Evolutionary conservation across 2,113 vertebrate genomes (phyloP).

Genomic region (Motacilla alba): DNA sequence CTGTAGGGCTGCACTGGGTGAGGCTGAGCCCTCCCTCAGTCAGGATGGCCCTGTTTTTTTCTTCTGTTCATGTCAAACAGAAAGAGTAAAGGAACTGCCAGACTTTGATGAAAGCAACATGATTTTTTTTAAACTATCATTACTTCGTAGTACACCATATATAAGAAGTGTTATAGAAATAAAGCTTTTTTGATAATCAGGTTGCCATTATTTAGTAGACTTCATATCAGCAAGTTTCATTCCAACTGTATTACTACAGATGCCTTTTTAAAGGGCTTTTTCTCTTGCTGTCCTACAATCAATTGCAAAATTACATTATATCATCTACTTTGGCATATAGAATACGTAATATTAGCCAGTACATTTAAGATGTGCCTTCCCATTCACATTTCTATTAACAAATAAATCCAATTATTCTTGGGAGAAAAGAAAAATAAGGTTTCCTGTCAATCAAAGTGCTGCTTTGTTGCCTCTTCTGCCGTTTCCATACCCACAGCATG

Average conservation of each 20-base stretch:
- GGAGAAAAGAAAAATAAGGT: background rate
- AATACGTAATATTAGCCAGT: background rate
- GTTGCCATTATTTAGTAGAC: background rate
- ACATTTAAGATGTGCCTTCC: background rate
- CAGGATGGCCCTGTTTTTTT: background rate
- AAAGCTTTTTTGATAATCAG: constrained; percentile 50
- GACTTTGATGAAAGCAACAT: background rate
- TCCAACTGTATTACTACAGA: background rate
- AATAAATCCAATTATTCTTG: background rate
- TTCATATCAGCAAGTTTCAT: background rate
- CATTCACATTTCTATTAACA: background rate
- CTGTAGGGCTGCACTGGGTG: background rate
- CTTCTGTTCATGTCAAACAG: background rate
- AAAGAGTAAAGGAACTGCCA: background rate
- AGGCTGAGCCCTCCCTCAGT: background rate
- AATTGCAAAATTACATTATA: background rate
- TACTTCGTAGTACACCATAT: constrained; percentile 23
- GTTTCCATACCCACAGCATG: background rate
- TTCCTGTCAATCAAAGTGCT: background rate
- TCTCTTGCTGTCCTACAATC: background rate
- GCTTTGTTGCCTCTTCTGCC: background rate
- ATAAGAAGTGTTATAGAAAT: constrained; percentile 46
- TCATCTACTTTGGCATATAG: background rate
- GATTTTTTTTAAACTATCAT: background rate
- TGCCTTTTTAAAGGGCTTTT: background rate